Percentiles rank a stretch among this genome's conserved stretches.
phyloP scores from a whole-genome alignment of 1,140 invertebrate genomes.

The Drosophila ogumai region DNA sequence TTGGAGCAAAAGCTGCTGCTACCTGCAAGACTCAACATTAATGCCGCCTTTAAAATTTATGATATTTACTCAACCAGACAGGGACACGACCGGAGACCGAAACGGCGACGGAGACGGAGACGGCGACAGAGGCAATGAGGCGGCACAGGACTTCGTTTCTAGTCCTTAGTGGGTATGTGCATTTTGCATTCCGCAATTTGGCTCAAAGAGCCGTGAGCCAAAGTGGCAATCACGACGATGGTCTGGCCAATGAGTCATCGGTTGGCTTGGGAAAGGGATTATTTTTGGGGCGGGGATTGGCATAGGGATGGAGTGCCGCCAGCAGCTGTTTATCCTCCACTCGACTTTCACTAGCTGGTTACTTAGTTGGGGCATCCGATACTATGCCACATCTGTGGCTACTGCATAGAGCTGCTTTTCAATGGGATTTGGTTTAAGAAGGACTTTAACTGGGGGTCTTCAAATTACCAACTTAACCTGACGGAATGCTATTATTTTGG shows the following conservation, averaged over 20 bases:
- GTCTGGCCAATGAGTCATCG: conserved; percentile 28
- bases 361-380: conserved; percentile 5
- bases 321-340: not conserved
- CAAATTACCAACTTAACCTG: not conserved
- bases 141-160: not conserved
- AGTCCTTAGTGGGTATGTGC: conserved; percentile 17
- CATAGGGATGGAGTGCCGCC: not conserved
- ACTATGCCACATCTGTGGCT: conserved; percentile 6
- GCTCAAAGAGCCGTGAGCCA: conserved; percentile 20
- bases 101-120: conserved; percentile 25
- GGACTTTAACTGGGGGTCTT: not conserved
- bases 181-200: conserved; percentile 17
- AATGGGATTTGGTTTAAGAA: not conserved
- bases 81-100: conserved; percentile 8
- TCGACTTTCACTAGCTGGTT: conserved; percentile 16
- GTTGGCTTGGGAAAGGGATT: not conserved
- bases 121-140: conserved; percentile 36
- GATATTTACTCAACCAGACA: conserved; percentile 74
- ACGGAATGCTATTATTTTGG: not conserved
- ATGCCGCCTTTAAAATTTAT: conserved; percentile 79
- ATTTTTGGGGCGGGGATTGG: not conserved
- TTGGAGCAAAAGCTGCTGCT: conserved; percentile 13
- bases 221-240: conserved; percentile 38
- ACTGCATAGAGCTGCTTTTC: not conserved
- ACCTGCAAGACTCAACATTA: conserved; percentile 58